phyloP scores from a whole-genome alignment of 2,797 vertebrate species.

The Picus viridis region DNA sequence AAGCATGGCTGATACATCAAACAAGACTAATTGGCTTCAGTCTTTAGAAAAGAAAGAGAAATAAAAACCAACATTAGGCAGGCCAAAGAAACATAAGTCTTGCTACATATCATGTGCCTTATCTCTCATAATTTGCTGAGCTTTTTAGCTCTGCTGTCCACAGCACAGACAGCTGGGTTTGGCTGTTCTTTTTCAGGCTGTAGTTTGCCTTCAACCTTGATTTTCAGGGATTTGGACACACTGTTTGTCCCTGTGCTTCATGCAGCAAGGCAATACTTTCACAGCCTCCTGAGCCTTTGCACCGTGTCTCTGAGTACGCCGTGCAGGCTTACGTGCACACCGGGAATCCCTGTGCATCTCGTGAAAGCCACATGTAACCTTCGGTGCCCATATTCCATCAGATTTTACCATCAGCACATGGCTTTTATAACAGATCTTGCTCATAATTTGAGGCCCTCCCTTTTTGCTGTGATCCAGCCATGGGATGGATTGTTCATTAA shows the following conservation, averaged over 20 bases:
- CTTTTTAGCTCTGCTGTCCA: background rate
- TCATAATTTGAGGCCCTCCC: conserved; percentile 5
- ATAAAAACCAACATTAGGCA: background rate
- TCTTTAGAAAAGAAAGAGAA: background rate
- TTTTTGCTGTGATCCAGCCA: background rate
- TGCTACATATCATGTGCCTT: background rate
- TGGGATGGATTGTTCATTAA: conserved; percentile 43
- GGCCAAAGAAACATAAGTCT: background rate
- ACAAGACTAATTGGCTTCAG: background rate
- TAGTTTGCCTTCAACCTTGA: background rate
- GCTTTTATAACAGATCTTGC: conserved; percentile 34
- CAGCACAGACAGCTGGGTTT: background rate
- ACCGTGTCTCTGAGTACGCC: background rate
- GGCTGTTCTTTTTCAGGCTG: background rate
- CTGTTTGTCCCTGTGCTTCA: conserved; percentile 7
- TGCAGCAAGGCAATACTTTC: conserved; percentile 21
- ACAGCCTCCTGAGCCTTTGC: background rate
- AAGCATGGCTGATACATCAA: background rate
- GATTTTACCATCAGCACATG: conserved; percentile 14
- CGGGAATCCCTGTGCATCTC: background rate
- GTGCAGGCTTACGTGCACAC: conserved; percentile 11
- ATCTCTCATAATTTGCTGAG: background rate
- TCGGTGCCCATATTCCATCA: conserved; percentile 7
- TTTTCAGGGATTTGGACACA: conserved; percentile 4
- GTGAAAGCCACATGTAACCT: conserved; percentile 8